Percentiles rank a stretch among this genome's conserved stretches.
These are phyloP conservation scores for Lasiurus cinereus DNA, from an alignment of 2,113 vertebrate genomes.

Conservation along the genomic window DNA sequence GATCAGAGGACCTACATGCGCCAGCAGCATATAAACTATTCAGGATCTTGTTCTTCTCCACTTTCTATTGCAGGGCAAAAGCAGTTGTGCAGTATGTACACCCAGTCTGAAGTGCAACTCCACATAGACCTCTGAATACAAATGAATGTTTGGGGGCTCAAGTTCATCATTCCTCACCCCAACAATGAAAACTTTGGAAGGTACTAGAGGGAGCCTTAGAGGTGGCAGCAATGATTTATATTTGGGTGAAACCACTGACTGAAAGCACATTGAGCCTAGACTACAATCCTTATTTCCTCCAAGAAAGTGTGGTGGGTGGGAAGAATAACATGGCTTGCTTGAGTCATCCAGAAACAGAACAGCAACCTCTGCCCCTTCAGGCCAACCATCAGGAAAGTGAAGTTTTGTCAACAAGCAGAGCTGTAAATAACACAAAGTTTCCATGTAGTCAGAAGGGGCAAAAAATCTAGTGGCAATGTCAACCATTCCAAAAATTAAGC, in stretches of 20 bases:
- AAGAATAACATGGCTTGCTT: accelerated
- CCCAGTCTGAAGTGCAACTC: no score
- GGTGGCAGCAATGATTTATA: neutral
- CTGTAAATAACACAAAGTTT: constrained; percentile 64
- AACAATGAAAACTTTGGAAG: neutral
- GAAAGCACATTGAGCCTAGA: neutral
- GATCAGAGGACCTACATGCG: accelerated
- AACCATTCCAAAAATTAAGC: constrained; percentile 81
- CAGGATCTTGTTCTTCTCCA: accelerated
- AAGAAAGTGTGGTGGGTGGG: neutral
- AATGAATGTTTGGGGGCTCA: accelerated
- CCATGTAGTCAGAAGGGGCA: neutral
- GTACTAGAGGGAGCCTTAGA: neutral
- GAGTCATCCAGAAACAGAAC: neutral
- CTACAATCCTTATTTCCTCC: neutral
- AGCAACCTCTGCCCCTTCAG: neutral
- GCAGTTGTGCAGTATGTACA: accelerated
- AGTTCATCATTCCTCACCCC: neutral
- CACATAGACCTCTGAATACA: accelerated
- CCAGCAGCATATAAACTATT: accelerated
- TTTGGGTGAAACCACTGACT: neutral
- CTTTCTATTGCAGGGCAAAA: accelerated
- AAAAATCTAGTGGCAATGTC: constrained; percentile 48
- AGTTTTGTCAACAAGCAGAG: neutral
- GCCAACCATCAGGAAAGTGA: neutral